Conservation (phyloP, 2,797 vertebrate species). For the Meda fulgida region DNA sequence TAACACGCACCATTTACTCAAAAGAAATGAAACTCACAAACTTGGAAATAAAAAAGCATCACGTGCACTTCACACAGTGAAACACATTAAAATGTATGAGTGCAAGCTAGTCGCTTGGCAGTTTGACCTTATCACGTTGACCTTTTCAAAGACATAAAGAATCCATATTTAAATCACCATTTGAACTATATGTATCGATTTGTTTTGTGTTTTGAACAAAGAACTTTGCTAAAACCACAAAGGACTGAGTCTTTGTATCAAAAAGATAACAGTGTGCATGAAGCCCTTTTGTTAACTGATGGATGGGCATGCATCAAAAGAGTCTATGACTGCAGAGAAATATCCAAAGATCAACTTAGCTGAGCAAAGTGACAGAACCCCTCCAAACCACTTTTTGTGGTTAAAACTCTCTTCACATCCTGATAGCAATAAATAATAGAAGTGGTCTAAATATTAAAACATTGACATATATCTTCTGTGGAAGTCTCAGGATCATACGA, state of each 20-base stretch:
- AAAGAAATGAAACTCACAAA: conserved; percentile 3
- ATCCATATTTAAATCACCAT: conserved; percentile 54
- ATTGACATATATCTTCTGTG: too few relatives aligned
- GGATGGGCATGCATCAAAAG: background rate
- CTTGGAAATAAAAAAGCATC: background rate
- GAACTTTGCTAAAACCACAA: conserved; percentile 44
- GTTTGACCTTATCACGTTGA: conserved; percentile 45
- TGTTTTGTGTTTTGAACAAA: conserved; percentile 54
- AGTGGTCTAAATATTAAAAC: background rate
- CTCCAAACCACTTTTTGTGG: background rate
- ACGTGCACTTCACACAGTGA: background rate
- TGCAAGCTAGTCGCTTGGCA: conserved; percentile 28
- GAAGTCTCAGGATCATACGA: too few relatives aligned
- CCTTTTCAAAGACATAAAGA: conserved; percentile 53
- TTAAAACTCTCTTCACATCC: background rate
- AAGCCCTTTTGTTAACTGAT: conserved; percentile 43
- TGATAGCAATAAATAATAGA: background rate
- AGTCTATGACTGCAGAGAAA: background rate
- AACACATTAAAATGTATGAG: conserved; percentile 48
- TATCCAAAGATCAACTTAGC: background rate
- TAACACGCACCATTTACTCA: conserved; percentile 1
- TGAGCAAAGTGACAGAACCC: background rate
- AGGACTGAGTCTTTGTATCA: conserved; percentile 29
- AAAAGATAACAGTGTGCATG: conserved; percentile 36
- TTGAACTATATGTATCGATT: conserved; percentile 56